phyloP scores from a whole-genome alignment of 2,888 invertebrate genomes.

The Ichneumon xanthorius region DNA sequence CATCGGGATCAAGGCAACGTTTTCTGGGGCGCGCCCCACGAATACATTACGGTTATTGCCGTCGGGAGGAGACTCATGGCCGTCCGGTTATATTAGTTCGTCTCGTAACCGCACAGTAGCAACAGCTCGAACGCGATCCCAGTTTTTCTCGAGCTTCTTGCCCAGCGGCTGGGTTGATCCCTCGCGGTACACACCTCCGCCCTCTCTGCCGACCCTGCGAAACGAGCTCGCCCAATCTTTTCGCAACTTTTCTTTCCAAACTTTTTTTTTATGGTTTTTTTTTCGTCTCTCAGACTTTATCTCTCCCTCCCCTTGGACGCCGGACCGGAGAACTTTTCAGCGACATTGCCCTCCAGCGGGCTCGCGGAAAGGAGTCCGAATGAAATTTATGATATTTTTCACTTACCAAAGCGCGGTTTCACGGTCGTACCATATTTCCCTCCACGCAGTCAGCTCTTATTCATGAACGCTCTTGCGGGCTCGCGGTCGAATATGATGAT shows the following conservation, averaged over 20 bases:
- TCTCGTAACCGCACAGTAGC: constrained; percentile 45
- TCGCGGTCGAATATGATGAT: constrained; percentile 40
- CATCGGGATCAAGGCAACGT: not conserved
- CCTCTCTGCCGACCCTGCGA: constrained; percentile 33
- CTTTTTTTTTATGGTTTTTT: constrained; percentile 34
- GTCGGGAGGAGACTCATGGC: constrained; percentile 3
- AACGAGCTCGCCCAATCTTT: constrained; percentile 64
- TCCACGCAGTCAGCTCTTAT: constrained; percentile 28
- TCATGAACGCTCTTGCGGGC: not conserved
- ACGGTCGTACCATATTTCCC: constrained; percentile 27
- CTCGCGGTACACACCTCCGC: constrained; percentile 43
- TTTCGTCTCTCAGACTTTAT: not conserved
- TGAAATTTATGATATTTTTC: constrained; percentile 71
- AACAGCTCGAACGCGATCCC: constrained; percentile 44
- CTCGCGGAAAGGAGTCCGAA: constrained; percentile 54
- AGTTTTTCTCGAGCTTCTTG: constrained; percentile 45
- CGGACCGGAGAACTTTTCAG: constrained; percentile 52
- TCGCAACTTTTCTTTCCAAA: constrained; percentile 61
- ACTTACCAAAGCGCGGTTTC: constrained; percentile 57
- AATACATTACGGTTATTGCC: constrained; percentile 59
- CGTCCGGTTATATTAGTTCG: constrained; percentile 41
- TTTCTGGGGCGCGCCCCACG: not conserved
- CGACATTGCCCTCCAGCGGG: constrained; percentile 27
- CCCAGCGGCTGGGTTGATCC: constrained; percentile 48
- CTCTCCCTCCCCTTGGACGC: not conserved